Base-by-base conservation (phyloP, 2,888 invertebrate species). In the Ctenicera cuprea region DNA sequence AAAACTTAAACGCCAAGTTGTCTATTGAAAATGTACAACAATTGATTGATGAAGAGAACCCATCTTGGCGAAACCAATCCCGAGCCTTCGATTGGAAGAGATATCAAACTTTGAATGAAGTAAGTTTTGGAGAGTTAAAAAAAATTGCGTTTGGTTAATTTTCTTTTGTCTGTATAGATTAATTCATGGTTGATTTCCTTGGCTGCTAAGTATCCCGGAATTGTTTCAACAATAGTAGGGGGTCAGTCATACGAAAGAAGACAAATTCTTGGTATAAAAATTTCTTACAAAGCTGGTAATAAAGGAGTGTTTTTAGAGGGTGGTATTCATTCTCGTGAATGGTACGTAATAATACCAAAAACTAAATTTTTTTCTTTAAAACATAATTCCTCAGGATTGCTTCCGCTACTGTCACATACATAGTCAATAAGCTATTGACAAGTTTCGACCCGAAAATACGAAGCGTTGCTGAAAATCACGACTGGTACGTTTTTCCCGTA, bases 401-500 rank as follows among this genome's bases (percentile, higher is more conserved):
- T n/a, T 82, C 84, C 12, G 85, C 86, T 11, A 82, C 82, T 0
- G 80, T 77, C 30, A 84, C 85, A 1, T 86, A 79, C 86, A 89
- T 94, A 61, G 90, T 94, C 22, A 91, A 94, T 78, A 89, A 93
- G 83, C 85, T 95, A 14, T 84, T 94, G n/a, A 91, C 90, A 0
- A 92, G 92, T 43, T 82, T 83, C 0, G 89, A 93, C 77, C 78
- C 88, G 0, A 87, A 86, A 30, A 88, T 92, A 0, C 87, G 90
- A 26, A 83, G 86, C 9, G 84, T 94, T 79, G 91, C 93, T 0
- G 90, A 93, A 75, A 88, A 88, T 66, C 91, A 92, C 78, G 92
- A 94, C 79, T 95, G 94, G 93, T 92, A 94, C 81, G 89, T 95
- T 74, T 88, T 95, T 71, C 94, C 95, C 0, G 90, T 92, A 0